Conservation (phyloP, 92 coral and sea anemone species). For the Phenganax stokvisi region DNA sequence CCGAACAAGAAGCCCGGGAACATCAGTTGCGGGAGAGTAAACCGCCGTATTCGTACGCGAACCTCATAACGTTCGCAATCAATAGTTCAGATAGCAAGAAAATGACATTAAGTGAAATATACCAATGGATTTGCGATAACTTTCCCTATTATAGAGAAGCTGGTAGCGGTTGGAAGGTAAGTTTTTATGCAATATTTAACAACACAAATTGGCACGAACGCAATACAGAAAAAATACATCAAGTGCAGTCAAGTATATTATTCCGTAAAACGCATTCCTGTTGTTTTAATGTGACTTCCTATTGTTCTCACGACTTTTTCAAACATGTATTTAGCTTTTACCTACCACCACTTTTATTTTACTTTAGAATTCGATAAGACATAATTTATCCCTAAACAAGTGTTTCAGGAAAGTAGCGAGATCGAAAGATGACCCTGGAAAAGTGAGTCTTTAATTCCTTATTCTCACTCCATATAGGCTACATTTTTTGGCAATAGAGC, state of each 20-base stretch:
- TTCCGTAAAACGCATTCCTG: background rate
- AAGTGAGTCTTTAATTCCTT: constrained; percentile 46
- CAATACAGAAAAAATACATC: constrained; percentile 14
- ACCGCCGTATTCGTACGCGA: constrained; percentile 98
- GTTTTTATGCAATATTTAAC: constrained; percentile 11
- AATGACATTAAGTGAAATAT: constrained; percentile 97
- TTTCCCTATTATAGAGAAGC: constrained; percentile 98
- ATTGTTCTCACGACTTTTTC: constrained; percentile 19
- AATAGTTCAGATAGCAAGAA: constrained; percentile 95
- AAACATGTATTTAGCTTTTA: constrained; percentile 3
- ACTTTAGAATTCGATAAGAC: constrained; percentile 88
- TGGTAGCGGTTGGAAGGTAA: constrained; percentile 99
- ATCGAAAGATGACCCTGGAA: constrained; percentile 95
- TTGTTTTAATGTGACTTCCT: background rate
- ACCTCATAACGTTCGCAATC: constrained; percentile 94
- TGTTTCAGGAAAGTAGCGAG: constrained; percentile 98
- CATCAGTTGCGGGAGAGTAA: constrained; percentile 94
- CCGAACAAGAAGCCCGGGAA: constrained; percentile 97
- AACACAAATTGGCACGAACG: constrained; percentile 19
- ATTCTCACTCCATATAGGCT: background rate
- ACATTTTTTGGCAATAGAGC: constrained; percentile 23
- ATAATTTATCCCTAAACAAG: constrained; percentile 81
- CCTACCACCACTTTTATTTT: constrained; percentile 38
- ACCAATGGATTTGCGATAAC: constrained; percentile 98
- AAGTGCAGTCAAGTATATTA: constrained; percentile 12